phyloP scores from a whole-genome alignment of 2,113 vertebrate genomes.

The Pygoscelis antarcticus region DNA sequence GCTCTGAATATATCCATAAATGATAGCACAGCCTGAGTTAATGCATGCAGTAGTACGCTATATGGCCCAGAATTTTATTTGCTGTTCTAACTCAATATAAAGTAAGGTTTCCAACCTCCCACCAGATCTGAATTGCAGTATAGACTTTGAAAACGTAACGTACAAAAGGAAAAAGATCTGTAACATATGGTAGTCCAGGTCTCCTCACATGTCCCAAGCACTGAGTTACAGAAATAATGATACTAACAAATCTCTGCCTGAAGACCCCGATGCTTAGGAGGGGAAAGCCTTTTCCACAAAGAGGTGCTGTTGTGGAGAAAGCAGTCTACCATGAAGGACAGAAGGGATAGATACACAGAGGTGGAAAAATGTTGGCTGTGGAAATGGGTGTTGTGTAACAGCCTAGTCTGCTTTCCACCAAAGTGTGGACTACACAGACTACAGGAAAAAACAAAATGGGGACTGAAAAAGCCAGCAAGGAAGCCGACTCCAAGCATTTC shows the following conservation, averaged over 20 bases:
- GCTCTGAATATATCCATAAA: not conserved
- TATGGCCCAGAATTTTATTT: not conserved
- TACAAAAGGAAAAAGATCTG: not conserved
- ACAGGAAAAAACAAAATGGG: not conserved
- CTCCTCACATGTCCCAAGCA: not conserved
- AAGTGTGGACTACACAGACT: not conserved
- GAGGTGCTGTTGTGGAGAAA: not conserved
- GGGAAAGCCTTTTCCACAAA: not conserved
- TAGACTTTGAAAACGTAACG: not conserved
- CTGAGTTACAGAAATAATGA: not conserved
- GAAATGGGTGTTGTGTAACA: not conserved
- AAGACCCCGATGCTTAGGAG: not conserved
- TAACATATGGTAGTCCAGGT: not conserved
- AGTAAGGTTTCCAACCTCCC: not conserved
- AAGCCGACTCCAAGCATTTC: not conserved
- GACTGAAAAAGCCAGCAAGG: not conserved
- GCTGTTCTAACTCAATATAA: not conserved
- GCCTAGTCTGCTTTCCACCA: not conserved
- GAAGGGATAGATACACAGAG: not conserved
- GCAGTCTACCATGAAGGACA: not conserved
- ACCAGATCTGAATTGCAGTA: not conserved
- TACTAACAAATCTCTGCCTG: not conserved
- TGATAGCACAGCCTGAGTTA: not conserved
- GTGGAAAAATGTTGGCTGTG: not conserved
- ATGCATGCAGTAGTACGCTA: not conserved